Evolutionary conservation across 2,797 vertebrate species (phyloP).

Genomic region (Sebastes matsubarae): DNA sequence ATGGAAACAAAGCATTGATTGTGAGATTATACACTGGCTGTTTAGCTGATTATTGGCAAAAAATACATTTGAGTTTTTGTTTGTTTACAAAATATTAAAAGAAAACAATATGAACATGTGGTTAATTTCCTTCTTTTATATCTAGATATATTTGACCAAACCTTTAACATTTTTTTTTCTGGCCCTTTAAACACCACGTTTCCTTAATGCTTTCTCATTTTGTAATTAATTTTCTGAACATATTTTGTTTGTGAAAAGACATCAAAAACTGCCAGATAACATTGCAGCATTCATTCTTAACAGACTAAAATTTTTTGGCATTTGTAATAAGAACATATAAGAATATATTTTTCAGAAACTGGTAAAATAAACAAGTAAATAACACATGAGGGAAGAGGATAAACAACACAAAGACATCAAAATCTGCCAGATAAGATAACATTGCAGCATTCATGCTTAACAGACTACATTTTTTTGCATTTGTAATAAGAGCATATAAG

Average conservation of each 20-base stretch:
- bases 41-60: not conserved
- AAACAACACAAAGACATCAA: not conserved
- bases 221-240: not conserved
- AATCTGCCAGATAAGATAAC: not conserved
- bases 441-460: not conserved
- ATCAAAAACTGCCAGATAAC: not conserved
- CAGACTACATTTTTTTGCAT: not conserved
- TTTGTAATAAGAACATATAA: not conserved
- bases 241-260: not conserved
- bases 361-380: not conserved
- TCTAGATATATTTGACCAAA: not conserved
- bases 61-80: not conserved
- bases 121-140: not conserved
- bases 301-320: not conserved
- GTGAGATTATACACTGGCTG: not conserved
- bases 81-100: not conserved
- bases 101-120: constrained; percentile 5
- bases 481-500: not conserved
- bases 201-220: not conserved
- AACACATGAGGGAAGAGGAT: not conserved
- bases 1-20: constrained; percentile 3
- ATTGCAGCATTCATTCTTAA: not conserved
- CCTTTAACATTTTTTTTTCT: not conserved
- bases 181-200: constrained; percentile 1
- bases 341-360: not conserved